A percentile compares a stretch with the other conserved stretches of the same genome.
These are phyloP conservation scores for Nycticebus coucang DNA, from an alignment of 2,113 vertebrate species.

Conservation along the genomic window DNA sequence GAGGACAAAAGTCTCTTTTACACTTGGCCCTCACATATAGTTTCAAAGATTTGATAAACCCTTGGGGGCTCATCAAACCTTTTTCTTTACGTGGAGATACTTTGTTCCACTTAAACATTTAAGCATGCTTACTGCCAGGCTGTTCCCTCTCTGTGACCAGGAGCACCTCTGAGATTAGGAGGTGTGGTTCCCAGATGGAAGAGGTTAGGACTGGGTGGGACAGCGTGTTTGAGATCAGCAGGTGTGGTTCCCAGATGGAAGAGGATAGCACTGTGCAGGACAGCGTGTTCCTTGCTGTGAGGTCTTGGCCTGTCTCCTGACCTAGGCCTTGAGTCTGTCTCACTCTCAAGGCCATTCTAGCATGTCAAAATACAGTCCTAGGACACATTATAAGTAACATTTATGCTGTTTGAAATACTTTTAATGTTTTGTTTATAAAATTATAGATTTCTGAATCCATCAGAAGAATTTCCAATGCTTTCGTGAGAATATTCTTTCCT, in stretches of 20 bases:
- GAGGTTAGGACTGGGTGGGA: too few relatives aligned
- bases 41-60: constrained; percentile 28
- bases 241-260: neutral
- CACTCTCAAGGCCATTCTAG: neutral
- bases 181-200: neutral
- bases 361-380: neutral
- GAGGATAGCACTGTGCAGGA: fast-evolving
- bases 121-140: fast-evolving
- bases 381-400: neutral
- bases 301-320: neutral
- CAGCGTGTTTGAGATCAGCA: neutral
- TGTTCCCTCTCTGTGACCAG: neutral
- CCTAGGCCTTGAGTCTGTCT: neutral
- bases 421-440: neutral
- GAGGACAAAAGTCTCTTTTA: neutral
- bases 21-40: neutral
- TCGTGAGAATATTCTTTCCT: neutral
- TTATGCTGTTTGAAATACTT: constrained; percentile 36
- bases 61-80: neutral
- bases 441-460: constrained; percentile 40
- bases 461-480: constrained; percentile 21
- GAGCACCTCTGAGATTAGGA: neutral
- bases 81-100: neutral
- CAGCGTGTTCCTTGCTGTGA: neutral
- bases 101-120: constrained; percentile 32